Evolutionary conservation across 2,113 vertebrate species (phyloP), one percentile per base, ranked within the genome.

Genomic region (Apistogramma diplotaenia): DNA sequence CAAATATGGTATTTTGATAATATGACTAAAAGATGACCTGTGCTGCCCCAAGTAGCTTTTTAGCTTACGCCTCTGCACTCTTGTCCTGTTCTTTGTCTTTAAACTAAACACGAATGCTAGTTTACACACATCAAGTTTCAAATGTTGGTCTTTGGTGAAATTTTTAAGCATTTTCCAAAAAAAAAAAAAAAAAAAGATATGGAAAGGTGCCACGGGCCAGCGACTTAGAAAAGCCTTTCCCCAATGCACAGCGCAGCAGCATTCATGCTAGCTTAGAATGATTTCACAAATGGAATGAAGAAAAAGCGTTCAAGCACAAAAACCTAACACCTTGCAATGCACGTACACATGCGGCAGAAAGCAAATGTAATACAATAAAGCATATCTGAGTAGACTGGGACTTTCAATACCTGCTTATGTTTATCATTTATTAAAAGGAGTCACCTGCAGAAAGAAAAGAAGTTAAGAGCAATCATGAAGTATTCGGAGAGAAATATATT

Each of bases 361-460:
- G 9, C 29, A 74, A 67, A 53, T 21, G 6, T 37, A 73, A 60
- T 18, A 76, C 67, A 74, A 11, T 55, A 56, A 3, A 60, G 9
- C 53, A 78, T 29, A 35, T 7, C 37, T 25, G 53, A 76, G 55
- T 76, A 81, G 46, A 78, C 10, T 29, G 29, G 18, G 21, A 54
- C 31, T 75, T 79, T 70, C n/a, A 87, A 83, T 91, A 92, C 87
- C 92, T 92, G 74, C 51, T 81, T 60, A 49, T 58, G 51, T 77
- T 88, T 81, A 91, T 40, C 4, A 55, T 79, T 79, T 82, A 85
- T 49, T 29, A 9, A 79, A 75, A 73, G 76, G 54, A 67, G 54
- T 51, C 1, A 3, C 79, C 54, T 91, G 72, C 46, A 87, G 67
- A 86, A 58, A 89, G 74, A 87, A 54, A 35, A 76, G 72, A 43